Evolutionary conservation across 2,797 vertebrate genomes (phyloP).

Genomic region (Pogonophryne albipinna): DNA sequence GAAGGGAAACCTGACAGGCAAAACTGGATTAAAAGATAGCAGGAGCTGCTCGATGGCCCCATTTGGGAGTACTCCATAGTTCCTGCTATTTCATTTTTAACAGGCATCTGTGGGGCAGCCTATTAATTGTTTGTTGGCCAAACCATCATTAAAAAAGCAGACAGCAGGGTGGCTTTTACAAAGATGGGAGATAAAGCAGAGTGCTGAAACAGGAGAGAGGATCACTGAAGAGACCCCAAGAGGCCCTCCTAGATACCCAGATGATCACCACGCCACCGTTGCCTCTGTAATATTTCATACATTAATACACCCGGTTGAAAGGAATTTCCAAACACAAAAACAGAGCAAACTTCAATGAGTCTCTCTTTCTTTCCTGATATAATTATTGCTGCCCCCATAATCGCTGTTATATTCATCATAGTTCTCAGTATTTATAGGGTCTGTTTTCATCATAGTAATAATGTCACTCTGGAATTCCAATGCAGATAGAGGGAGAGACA

Average conservation of each 20-base stretch:
- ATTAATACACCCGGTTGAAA: constrained; percentile 83
- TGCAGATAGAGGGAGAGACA: constrained; percentile 63
- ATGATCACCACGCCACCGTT: constrained; percentile 78
- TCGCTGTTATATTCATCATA: constrained; percentile 90
- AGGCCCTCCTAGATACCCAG: constrained; percentile 73
- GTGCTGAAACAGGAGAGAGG: constrained; percentile 71
- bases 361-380: constrained; percentile 81
- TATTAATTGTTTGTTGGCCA: constrained; percentile 85
- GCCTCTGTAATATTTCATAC: constrained; percentile 82
- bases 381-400: constrained; percentile 87
- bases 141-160: constrained; percentile 82
- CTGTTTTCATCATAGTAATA: constrained; percentile 90
- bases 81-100: constrained; percentile 73
- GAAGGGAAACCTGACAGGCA: constrained; percentile 58
- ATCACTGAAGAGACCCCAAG: constrained; percentile 75
- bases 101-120: constrained; percentile 74
- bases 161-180: constrained; percentile 74
- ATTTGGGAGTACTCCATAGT: constrained; percentile 56
- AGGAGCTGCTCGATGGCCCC: constrained; percentile 58
- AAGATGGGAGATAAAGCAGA: constrained; percentile 71
- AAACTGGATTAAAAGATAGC: constrained; percentile 61
- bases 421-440: constrained; percentile 87
- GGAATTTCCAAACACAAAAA: constrained; percentile 85
- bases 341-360: constrained; percentile 84
- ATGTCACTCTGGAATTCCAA: constrained; percentile 87